Percentiles rank a stretch among this genome's conserved stretches.
Evolutionary conservation across 2,888 invertebrate species (phyloP).

Genomic region (Acanthoscelides obtectus): DNA sequence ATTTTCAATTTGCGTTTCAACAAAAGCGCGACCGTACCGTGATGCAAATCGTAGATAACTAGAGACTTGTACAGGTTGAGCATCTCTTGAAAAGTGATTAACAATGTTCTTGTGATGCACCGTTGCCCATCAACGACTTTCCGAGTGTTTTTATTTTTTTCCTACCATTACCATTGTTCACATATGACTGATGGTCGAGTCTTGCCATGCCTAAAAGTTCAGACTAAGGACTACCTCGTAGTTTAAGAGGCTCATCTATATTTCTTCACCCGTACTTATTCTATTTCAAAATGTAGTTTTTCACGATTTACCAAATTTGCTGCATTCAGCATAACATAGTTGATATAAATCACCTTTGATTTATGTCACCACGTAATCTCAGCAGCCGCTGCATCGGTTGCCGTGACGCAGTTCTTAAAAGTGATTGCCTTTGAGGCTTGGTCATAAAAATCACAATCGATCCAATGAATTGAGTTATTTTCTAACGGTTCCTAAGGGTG

Average conservation of each 20-base stretch:
- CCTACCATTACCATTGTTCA: conserved; percentile 31
- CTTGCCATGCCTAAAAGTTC: neutral
- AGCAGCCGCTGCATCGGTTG: no score
- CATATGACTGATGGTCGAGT: conserved; percentile 4
- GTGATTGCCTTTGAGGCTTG: no score
- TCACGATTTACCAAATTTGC: no score
- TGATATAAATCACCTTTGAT: no score
- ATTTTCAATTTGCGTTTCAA: neutral
- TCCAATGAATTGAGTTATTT: no score
- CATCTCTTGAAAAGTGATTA: conserved; percentile 31
- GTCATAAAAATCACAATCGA: no score
- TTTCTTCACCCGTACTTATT: no score
- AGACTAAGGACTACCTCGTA: neutral
- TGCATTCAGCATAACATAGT: no score
- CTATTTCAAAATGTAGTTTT: no score
- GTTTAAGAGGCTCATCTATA: neutral
- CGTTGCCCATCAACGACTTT: conserved; percentile 29
- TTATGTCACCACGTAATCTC: no score
- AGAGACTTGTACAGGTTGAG: conserved; percentile 26
- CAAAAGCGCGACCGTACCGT: neutral
- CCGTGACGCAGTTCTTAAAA: no score
- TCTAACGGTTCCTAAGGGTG: no score
- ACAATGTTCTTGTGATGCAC: conserved; percentile 31
- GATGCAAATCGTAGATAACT: conserved; percentile 11
- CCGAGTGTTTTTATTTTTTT: conserved; percentile 32